Evolutionary conservation across 2,113 vertebrate genomes (phyloP).

Genomic region (Archilochus colubris): DNA sequence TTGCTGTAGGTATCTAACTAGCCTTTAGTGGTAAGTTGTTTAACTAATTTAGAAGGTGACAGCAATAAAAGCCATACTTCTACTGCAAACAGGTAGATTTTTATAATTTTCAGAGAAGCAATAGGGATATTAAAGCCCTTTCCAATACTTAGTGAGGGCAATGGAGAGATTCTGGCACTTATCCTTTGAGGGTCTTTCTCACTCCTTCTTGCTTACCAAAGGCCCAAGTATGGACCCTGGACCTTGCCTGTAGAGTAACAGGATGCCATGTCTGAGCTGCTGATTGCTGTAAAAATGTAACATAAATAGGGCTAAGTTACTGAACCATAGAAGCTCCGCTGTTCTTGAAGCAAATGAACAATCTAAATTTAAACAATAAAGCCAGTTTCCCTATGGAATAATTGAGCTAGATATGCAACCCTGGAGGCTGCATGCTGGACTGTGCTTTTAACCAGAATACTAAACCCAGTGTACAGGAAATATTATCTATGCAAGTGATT

Average conservation of each 20-base stretch:
- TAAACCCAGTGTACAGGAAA: conserved; percentile 2
- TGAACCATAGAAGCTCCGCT: not conserved
- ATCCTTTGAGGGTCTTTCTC: not conserved
- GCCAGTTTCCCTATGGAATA: not conserved
- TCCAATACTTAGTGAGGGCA: not conserved
- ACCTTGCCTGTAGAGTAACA: not conserved
- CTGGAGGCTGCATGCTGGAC: not conserved
- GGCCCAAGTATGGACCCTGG: not conserved
- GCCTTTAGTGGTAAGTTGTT: not conserved
- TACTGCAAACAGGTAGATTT: not conserved
- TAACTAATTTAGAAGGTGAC: not conserved
- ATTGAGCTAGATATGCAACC: not conserved
- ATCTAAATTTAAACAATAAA: not conserved
- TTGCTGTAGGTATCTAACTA: not conserved
- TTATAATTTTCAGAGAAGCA: not conserved
- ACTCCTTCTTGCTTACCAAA: not conserved
- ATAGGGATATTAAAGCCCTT: not conserved
- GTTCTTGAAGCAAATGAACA: not conserved
- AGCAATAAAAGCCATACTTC: not conserved
- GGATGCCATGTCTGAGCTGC: not conserved
- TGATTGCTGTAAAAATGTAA: not conserved
- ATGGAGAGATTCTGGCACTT: not conserved
- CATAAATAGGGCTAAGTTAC: not conserved
- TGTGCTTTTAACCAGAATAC: conserved; percentile 9
- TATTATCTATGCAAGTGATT: conserved; percentile 59